phyloP scores from a whole-genome alignment of 2,113 vertebrate genomes.

The Nesogale talazaci region DNA sequence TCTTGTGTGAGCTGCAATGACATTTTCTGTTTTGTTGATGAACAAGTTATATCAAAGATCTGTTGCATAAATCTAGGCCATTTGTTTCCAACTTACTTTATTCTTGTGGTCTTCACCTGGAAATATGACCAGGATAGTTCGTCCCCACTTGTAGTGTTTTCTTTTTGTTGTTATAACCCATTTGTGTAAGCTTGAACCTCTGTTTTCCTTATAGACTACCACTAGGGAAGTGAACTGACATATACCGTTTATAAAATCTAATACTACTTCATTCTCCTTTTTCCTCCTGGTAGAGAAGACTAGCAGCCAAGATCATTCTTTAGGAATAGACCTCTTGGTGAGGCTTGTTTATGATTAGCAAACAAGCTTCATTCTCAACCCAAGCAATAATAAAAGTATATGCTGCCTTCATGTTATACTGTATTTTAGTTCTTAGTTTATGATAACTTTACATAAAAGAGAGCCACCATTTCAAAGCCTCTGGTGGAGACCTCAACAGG shows the following conservation, averaged over 20 bases:
- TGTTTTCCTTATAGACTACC: not conserved
- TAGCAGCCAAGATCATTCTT: not conserved
- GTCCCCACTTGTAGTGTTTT: not conserved
- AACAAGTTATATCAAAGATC: not conserved
- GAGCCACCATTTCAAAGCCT: not conserved
- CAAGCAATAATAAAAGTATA: not conserved
- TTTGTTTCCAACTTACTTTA: not conserved
- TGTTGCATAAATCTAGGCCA: not conserved
- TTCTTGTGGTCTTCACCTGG: not conserved
- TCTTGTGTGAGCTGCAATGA: not conserved
- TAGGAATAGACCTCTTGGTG: not conserved
- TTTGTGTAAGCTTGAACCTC: not conserved
- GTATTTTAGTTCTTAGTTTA: slow-evolving; percentile 6
- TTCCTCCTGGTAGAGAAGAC: not conserved
- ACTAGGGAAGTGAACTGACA: not conserved
- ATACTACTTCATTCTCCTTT: not conserved
- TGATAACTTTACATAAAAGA: not conserved
- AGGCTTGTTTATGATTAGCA: not conserved
- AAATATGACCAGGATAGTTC: not conserved
- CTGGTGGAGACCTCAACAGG: not conserved
- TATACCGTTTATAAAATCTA: not conserved
- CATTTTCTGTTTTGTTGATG: not conserved
- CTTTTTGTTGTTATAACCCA: not conserved
- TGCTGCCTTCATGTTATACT: not conserved
- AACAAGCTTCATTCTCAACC: not conserved